Conservation (phyloP, 2,113 vertebrate species). For the Clupea harengus region DNA sequence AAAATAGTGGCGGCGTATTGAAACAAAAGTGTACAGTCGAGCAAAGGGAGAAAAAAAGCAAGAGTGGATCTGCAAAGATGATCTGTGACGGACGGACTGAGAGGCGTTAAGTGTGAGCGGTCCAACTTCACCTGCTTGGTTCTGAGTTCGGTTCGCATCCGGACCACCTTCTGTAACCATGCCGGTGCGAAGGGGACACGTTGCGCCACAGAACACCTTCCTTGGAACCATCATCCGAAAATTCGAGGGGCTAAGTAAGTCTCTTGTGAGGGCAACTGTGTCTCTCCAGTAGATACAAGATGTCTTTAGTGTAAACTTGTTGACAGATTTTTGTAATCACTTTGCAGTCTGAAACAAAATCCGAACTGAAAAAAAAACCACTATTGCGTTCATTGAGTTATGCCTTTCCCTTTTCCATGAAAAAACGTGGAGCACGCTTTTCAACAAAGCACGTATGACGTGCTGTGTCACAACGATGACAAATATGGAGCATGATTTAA, state of each 20-base stretch:
- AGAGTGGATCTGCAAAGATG: neutral
- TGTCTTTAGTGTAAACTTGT: neutral
- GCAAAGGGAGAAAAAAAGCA: neutral
- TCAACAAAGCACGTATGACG: too few relatives aligned
- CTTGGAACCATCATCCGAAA: slow-evolving; percentile 90
- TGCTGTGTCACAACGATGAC: too few relatives aligned
- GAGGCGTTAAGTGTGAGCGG: neutral
- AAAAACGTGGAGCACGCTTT: too few relatives aligned
- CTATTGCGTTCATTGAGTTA: too few relatives aligned
- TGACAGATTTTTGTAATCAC: neutral
- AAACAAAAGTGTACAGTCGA: neutral
- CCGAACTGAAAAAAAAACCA: too few relatives aligned
- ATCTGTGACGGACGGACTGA: neutral
- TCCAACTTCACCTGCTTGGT: neutral
- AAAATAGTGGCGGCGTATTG: neutral
- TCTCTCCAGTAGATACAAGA: neutral
- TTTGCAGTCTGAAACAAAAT: neutral
- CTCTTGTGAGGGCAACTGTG: neutral
- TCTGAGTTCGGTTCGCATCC: neutral
- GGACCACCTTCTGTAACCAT: slow-evolving; percentile 48
- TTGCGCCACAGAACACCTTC: slow-evolving; percentile 90
- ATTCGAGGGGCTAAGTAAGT: slow-evolving; percentile 86
- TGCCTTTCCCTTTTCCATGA: too few relatives aligned
- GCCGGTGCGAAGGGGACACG: slow-evolving; percentile 85
- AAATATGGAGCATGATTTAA: too few relatives aligned